Percentiles rank a stretch among this genome's conserved stretches.
phyloP scores from a whole-genome alignment of 2,797 vertebrate genomes.

The Epinephelus awoara region DNA sequence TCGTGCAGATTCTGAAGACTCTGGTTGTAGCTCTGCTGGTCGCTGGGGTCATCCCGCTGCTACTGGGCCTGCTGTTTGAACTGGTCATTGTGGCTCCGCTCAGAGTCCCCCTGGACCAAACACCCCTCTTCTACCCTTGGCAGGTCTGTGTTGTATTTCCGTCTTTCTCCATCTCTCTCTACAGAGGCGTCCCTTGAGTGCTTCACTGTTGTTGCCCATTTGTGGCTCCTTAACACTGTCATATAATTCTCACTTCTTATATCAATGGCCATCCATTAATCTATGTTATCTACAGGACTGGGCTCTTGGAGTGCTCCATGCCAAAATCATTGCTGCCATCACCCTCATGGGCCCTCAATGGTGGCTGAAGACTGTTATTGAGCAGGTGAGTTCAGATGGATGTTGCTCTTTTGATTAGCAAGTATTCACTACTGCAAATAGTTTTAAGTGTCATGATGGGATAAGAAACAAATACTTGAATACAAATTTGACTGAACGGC shows the following conservation, averaged over 20 bases:
- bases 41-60: conserved; percentile 95
- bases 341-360: conserved; percentile 99
- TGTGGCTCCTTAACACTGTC: background rate
- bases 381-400: conserved; percentile 88
- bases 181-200: background rate
- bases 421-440: background rate
- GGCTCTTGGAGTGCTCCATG: conserved; percentile 98
- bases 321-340: conserved; percentile 99
- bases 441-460: background rate
- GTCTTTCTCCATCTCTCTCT: background rate
- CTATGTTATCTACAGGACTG: conserved; percentile 88
- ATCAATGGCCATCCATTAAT: background rate
- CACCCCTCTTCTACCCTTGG: conserved; percentile 98
- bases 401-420: background rate
- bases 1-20: conserved; percentile 94
- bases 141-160: conserved; percentile 82
- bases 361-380: conserved; percentile 99
- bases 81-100: conserved; percentile 97
- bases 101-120: conserved; percentile 97
- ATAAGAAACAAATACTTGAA: background rate
- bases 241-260: background rate
- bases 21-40: conserved; percentile 95
- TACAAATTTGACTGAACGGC: background rate
- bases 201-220: background rate
- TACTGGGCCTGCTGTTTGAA: conserved; percentile 96